Percentiles rank a stretch among this genome's conserved stretches.
Evolutionary conservation across 2,888 invertebrate genomes (phyloP).

Genomic region (Subacronicta megacephala): DNA sequence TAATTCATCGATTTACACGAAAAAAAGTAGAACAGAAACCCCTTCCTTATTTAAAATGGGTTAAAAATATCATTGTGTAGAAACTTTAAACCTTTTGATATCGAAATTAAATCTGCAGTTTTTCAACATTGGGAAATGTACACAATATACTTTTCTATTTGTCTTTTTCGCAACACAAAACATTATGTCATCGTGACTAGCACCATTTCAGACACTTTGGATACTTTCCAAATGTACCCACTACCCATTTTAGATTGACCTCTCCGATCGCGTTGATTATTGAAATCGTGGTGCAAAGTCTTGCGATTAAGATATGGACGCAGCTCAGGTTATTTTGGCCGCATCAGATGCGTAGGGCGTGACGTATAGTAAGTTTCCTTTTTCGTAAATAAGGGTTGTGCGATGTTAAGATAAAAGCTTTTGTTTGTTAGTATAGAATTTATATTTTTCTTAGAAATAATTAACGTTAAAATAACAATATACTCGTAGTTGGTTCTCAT

Average conservation of each 20-base stretch:
- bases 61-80: too few species aligned
- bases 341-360: constrained; percentile 58
- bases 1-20: too few species aligned
- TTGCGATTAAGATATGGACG: constrained; percentile 49
- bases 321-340: constrained; percentile 62
- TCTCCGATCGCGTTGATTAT: constrained; percentile 57
- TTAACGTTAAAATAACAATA: constrained; percentile 29
- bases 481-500: constrained; percentile 12
- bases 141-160: constrained; percentile 26
- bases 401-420: constrained; percentile 57
- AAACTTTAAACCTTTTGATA: too few species aligned
- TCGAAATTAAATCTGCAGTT: too few species aligned
- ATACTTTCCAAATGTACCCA: constrained; percentile 74
- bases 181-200: constrained; percentile 76
- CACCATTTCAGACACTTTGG: constrained; percentile 78
- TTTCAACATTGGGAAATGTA: not conserved
- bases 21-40: too few species aligned
- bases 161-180: constrained; percentile 65
- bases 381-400: constrained; percentile 69
- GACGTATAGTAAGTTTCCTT: constrained; percentile 73
- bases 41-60: too few species aligned
- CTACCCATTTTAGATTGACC: constrained; percentile 60
- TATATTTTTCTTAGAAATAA: constrained; percentile 36
- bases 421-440: constrained; percentile 48
- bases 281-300: constrained; percentile 17